Evolutionary conservation across 2,888 invertebrate genomes (phyloP), one percentile per base, ranked within the genome.

Genomic region (Nemotelus nigrinus): DNA sequence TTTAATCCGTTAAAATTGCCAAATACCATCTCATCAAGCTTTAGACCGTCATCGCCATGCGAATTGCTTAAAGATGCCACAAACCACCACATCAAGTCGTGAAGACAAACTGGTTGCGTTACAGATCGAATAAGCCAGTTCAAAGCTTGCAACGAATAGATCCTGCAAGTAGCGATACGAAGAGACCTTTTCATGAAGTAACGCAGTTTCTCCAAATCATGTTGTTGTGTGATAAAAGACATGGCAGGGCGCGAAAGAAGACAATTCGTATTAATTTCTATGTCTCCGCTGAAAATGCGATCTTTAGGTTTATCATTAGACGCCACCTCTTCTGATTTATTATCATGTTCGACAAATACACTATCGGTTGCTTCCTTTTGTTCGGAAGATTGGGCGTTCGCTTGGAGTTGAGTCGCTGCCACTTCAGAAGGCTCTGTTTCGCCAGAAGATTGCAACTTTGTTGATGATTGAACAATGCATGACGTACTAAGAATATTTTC

Each of bases 81-180:
- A 85, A 98, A 97, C 94, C 96, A 97, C 98, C 98, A 98, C 85
- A 99, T 91, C 7, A 98, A 90, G 87, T 99, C 98, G 83, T 98
- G 98, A 41, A 99, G 90, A 84, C 96, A 94, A 3, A 93, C 93
- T 3, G 96, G 94, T 85, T 96, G 96, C 0, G 97, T 96, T 0
- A 97, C 95, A 75, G 94, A 96, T 74, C 96, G 91, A 65, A 99
- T 88, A 43, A 99, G 88, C 99, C 99, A 99, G 85, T 98, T 98
- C 82, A 98, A 89, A 0, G 97, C 97, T 90, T 97, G 96, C 90
- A 98, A 92, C 2, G 96, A 94, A 87, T 94, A 93, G 82, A 97
- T 94, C 79, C 96, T 88, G 84, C 96, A 91, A 53, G 93, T 93
- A 71, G 94, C 93, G 77, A 93, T 92, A 45, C 94, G 89, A 1